Evolutionary conservation across 2,888 invertebrate species (phyloP), one percentile per base, ranked within the genome.

Genomic region (Cheiracanthium punctorium): DNA sequence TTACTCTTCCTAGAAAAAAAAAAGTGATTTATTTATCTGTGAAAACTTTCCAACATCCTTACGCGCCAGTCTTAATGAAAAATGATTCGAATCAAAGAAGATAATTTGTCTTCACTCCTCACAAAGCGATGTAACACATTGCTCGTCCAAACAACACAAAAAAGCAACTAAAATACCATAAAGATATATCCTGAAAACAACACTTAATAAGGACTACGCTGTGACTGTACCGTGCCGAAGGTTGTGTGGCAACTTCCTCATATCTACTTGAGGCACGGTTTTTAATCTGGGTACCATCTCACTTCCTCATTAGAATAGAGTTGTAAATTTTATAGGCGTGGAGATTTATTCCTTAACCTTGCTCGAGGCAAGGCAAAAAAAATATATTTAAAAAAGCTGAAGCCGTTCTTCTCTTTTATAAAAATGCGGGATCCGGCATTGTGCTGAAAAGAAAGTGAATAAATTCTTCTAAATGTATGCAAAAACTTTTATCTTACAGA

Each of bases 261-360:
- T 58, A 58, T 24, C 24, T 24, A 2, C 58, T 58, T 2, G 4
- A 58, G 24, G 58, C 17, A 12, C 4, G 20, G 24, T 24, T 58
- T n/a, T 58, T 58, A 58, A 58, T 58, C 58, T 58, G 20, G 4
- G 20, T 24, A 5, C 24, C 58, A 24, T 58, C 58, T n/a, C 4
- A 58, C 58, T 58, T 58, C 58, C 58, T 58, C 58, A 58, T 58
- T 58, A 58, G 58, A 58, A 58, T 58, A 58, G 20, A 58, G 24
- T 24, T 24, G 24, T 58, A 58, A 58, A 58, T 58, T 58, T 58
- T 58, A 58, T 24, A 58, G 58, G 58, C 58, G 58, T 58, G 58
- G 58, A n/a, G n/a, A 58, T 24, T 24, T 24, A 24, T 24, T 24
- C 5, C 24, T 24, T 58, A 58, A 58, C 58, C 58, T 58, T 58